Base-by-base conservation (phyloP, 2,888 invertebrate genomes). In the Lapara coniferarum region DNA sequence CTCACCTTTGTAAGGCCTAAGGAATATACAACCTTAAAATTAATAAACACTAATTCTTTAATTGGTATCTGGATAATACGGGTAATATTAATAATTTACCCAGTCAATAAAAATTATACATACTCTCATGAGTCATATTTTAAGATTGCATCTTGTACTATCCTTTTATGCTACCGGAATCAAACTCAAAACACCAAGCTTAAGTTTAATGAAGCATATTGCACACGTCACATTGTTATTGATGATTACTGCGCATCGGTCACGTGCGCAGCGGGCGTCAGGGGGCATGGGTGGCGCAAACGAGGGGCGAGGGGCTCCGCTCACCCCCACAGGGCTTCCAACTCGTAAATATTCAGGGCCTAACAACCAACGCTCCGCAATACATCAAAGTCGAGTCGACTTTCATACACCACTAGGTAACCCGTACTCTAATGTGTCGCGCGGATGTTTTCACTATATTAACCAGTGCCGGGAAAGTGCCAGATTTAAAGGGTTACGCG, bases 331-430 rank as follows among this genome's bases (percentile, higher is more conserved):
- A 76, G 75, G 79, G 75, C 77, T 78, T 82, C 78, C 80, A 77
- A 77, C 84, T 88, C 87, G 89, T 90, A 89, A 89, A 90, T 90
- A 90, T 90, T 89, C 89, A 89, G 87, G 87, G 87, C 86, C 85
- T 86, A 79, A 83, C 85, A 82, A 78, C 78, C 81, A 81, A 78
- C 85, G 84, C 78, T 84, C 81, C 82, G 81, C 86, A 84, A 88
- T 89, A 88, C 88, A 89, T 89, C 89, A 87, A 88, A 87, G 89
- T 89, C 87, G 82, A 76, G 82, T 84, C 82, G 82, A 82, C 84
- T 85, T 78, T 83, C 83, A 85, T 85, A 84, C 69, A 67, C 67
- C 69, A 71, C 72, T 78, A 77, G 75, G 69, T 72, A 75, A 63
- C 53, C 77, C 81, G 80, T 76, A 77, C 75, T 77, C 81, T 74